These are phyloP conservation scores for Acronicta aceris DNA, from an alignment of 2,888 invertebrate genomes.

Conservation along the genomic window DNA sequence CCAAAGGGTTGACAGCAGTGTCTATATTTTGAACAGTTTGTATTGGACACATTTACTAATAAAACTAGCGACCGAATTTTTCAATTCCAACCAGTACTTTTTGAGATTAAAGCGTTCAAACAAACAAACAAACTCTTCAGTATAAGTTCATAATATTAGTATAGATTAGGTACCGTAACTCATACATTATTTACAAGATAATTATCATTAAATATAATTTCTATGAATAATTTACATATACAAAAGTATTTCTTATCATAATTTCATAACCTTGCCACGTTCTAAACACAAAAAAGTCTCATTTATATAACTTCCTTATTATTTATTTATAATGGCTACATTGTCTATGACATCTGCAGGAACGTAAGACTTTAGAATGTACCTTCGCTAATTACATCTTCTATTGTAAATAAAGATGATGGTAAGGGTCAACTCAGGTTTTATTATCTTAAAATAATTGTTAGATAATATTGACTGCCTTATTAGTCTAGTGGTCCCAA, in stretches of 20 bases:
- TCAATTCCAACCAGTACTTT: too few species aligned
- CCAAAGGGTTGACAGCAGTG: too few species aligned
- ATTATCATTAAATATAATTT: slow-evolving; percentile 1
- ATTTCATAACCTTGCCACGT: slow-evolving; percentile 33
- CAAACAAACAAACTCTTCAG: too few species aligned
- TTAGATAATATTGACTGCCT: too few species aligned
- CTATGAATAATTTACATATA: slow-evolving; percentile 12
- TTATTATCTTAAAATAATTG: slow-evolving; percentile 1
- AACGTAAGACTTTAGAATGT: not conserved
- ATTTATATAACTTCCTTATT: slow-evolving; percentile 25
- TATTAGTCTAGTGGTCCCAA: too few species aligned
- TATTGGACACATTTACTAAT: too few species aligned
- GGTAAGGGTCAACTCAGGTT: slow-evolving; percentile 6
- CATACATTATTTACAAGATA: slow-evolving; percentile 19
- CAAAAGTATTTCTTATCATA: slow-evolving; percentile 5
- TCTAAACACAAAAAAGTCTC: not conserved
- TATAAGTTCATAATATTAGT: too few species aligned
- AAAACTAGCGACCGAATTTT: too few species aligned
- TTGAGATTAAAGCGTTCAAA: too few species aligned
- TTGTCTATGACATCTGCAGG: slow-evolving; percentile 32
- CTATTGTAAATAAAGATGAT: not conserved
- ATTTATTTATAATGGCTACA: slow-evolving; percentile 31
- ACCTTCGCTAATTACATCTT: slow-evolving; percentile 13
- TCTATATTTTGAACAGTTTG: too few species aligned
- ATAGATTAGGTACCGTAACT: not conserved